Evolutionary conservation across 2,113 vertebrate genomes (phyloP), one percentile per base, ranked within the genome.

Genomic region (Nestor notabilis): DNA sequence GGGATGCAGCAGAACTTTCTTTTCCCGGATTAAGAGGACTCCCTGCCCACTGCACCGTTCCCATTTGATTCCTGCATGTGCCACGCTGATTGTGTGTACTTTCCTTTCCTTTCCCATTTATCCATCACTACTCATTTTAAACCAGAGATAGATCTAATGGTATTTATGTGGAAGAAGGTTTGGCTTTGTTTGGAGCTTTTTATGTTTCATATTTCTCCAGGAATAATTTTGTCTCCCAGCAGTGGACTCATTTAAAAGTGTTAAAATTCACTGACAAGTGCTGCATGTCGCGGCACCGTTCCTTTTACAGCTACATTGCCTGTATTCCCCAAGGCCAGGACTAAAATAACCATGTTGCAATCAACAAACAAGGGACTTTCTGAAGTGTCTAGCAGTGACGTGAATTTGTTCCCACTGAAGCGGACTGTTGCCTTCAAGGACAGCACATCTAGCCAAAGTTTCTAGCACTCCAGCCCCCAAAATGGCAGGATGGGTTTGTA

Each of bases 401-500:
- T 17, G 44, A 68, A 56, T 82, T 56, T 52, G 19, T 41, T 85
- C 71, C 66, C 89, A 46, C 49, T 69, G 56, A 76, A 76, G 74
- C 7, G 10, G 2, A 21, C 20, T 2, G 0, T 24, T 84, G 76
- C 83, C 39, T 89, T 88, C 72, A 75, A 91, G 39, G 71, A 85
- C 20, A 81, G 46, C 60, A n/a, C 46, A 66, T 81, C 52, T n/a
- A 75, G 46, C 35, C 86, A 82, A 78, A 47, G 41, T 43, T 83
- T 78, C 56, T 64, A 87, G 61, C 84, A 49, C 56, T 68, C 80
- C 80, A 87, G 43, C 55, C 18, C 74, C 65, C 9, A 72, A 47
- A 47, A 37, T 0, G 0, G 35, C 5, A 86, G 43, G 43, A 69
- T 0, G 0, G 35, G 21, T 90, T 64, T 75, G 14, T 64, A 60